Evolutionary conservation across 2,113 vertebrate genomes (phyloP).

Genomic region (Ranitomeya imitator): DNA sequence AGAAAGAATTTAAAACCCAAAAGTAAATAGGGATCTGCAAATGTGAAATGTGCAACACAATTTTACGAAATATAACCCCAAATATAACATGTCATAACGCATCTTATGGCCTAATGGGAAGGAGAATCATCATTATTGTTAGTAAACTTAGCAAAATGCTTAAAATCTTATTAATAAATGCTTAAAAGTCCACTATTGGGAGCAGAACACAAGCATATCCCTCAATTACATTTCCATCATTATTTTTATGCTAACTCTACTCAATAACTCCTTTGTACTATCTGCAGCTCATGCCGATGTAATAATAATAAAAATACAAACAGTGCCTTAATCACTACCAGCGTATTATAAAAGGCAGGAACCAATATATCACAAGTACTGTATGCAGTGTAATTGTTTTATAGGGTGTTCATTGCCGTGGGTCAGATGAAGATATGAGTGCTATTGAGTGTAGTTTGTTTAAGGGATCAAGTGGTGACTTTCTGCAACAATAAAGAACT

Average conservation of each 20-base stretch:
- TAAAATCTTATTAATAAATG: neutral
- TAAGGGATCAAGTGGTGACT: constrained; percentile 63
- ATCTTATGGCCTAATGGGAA: neutral
- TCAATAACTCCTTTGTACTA: constrained; percentile 27
- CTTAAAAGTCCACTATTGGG: neutral
- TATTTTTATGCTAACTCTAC: constrained; percentile 6
- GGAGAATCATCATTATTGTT: neutral
- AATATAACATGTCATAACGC: neutral
- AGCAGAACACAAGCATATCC: neutral
- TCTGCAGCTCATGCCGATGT: constrained; percentile 9
- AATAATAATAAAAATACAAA: constrained; percentile 35
- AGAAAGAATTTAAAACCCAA: neutral
- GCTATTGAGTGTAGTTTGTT: constrained; percentile 49
- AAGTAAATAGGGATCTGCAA: neutral
- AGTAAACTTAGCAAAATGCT: neutral
- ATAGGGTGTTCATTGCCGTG: constrained; percentile 39
- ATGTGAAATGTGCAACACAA: neutral
- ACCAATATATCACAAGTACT: constrained; percentile 2
- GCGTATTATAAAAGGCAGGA: constrained; percentile 10
- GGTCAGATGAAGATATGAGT: constrained; percentile 52
- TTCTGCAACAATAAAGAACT: constrained; percentile 70
- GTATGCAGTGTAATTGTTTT: constrained; percentile 47
- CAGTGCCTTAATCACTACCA: constrained; percentile 23
- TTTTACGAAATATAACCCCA: neutral
- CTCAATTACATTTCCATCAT: constrained; percentile 13